Conservation (phyloP, 2,113 vertebrate species). For the Chamaea fasciata region DNA sequence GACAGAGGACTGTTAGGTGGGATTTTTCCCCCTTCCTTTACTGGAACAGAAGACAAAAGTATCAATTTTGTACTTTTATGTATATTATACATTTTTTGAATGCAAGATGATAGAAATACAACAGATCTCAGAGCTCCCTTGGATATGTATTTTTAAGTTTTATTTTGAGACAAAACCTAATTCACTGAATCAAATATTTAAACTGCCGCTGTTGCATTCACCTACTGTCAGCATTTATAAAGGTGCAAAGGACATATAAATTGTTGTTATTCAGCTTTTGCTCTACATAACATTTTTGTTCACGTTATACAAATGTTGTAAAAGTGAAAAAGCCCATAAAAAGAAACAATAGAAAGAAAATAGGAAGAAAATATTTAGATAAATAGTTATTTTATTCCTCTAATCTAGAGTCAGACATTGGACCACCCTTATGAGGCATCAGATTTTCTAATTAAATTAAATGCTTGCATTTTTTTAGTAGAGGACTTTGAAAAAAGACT, state of each 20-base stretch:
- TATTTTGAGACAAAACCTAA: background rate
- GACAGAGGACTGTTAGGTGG: background rate
- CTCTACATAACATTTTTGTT: background rate
- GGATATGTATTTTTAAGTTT: background rate
- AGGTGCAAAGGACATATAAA: background rate
- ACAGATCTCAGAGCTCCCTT: background rate
- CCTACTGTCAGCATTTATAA: background rate
- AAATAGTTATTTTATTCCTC: background rate
- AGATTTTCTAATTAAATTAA: background rate
- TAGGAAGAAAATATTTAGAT: background rate
- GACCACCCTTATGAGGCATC: background rate
- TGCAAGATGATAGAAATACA: background rate
- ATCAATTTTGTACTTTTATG: background rate
- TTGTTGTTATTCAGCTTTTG: background rate
- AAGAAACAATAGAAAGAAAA: background rate
- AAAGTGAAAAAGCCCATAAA: background rate
- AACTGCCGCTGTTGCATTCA: background rate
- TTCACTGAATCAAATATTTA: background rate
- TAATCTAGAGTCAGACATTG: background rate
- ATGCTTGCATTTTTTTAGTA: background rate
- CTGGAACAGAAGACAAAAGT: background rate
- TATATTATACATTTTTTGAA: background rate
- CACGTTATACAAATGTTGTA: background rate
- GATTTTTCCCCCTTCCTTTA: accelerated
- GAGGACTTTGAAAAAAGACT: background rate